phyloP scores from a whole-genome alignment of 2,113 vertebrate species.

The Nansenia antarctica region DNA sequence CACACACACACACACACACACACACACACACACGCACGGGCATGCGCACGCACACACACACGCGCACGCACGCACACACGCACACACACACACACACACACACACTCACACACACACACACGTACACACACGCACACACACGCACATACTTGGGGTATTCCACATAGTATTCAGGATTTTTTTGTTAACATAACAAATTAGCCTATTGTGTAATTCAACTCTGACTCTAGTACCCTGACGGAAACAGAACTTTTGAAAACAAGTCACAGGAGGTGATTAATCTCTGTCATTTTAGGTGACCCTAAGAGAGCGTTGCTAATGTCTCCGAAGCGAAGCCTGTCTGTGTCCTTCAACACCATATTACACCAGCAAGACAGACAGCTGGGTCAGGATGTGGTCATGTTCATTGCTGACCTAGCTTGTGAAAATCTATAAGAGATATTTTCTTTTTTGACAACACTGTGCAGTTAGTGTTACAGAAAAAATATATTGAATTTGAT shows the following conservation, averaged over 20 bases:
- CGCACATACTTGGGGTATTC: too few species aligned
- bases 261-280: conserved; percentile 15
- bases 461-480: not conserved
- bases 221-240: not conserved
- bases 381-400: conserved; percentile 6
- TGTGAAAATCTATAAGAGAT: not conserved
- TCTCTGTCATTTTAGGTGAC: conserved; percentile 18
- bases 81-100: not conserved
- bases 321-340: not conserved
- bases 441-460: not conserved
- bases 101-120: conserved; percentile 1
- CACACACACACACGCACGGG: too few species aligned
- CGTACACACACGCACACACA: not conserved
- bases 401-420: not conserved
- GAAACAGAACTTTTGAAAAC: conserved; percentile 22
- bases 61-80: not conserved
- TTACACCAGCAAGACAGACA: not conserved
- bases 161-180: too few species aligned
- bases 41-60: too few species aligned
- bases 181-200: conserved; percentile 32
- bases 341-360: conserved; percentile 4
- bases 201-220: conserved; percentile 10
- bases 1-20: too few species aligned
- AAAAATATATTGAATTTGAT: not conserved
- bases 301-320: conserved; percentile 21